Evolutionary conservation across 2,888 invertebrate species (phyloP), one percentile per base, ranked within the genome.

Genomic region (Drosophila percnosoma): DNA sequence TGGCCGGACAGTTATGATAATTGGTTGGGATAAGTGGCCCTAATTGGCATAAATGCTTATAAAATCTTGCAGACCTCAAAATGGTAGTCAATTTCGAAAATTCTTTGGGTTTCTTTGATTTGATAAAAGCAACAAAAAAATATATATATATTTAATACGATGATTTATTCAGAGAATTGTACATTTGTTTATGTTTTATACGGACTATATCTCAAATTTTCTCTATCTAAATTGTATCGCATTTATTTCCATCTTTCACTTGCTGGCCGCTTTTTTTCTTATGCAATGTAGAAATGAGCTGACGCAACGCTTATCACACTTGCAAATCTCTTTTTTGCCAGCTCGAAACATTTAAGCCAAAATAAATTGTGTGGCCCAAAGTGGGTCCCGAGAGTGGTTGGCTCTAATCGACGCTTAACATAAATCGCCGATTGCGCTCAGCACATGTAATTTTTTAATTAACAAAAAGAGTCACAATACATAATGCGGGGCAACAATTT

Each of bases 401-500:
- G 45, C 72, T 74, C 76, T 87, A 84, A 84, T 87, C 84, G 87
- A 49, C 78, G 84, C 87, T 87, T 84, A 87, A 73, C 84, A 84
- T 72, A 84, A 80, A 84, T 87, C 76, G 87, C 82, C 82, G 49
- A 72, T 73, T 80, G 71, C 69, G 81, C 78, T 66, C 73, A 66
- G 64, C 83, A 70, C 70, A 81, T 86, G 87, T 82, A 82, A 79
- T 86, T 83, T 81, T 82, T 74, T 86, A 13, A 29, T 29, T 7
- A 38, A 48, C 52, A 54, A 52, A 64, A 55, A 73, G 53, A 76
- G 71, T 73, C 75, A 68, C 78, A 73, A 69, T 69, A 70, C 67
- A 69, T 62, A 77, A 70, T 55, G 66, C 71, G 49, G 55, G 42
- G 42, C 59, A 73, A 60, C 58, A 52, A 68, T 68, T 73, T 73